Percentiles rank a stretch among this genome's conserved stretches.
phyloP scores from a whole-genome alignment of 2,797 vertebrate species.

The Champsocephalus gunnari region DNA sequence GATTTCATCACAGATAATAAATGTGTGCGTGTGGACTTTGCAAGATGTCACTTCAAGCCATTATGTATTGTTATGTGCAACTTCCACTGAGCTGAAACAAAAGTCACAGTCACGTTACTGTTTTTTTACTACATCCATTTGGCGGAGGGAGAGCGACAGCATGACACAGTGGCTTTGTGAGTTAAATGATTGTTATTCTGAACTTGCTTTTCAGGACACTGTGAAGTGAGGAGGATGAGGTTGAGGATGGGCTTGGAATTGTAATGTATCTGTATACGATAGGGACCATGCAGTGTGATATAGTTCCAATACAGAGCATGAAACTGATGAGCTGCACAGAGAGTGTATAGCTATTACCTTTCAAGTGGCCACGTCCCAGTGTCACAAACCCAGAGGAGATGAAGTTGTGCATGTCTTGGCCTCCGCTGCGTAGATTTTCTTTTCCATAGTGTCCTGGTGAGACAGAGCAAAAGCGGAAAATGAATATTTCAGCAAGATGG shows the following conservation, averaged over 20 bases:
- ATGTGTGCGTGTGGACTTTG: slow-evolving; percentile 39
- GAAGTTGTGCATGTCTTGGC: slow-evolving; percentile 96
- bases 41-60: slow-evolving; percentile 65
- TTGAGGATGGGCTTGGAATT: slow-evolving; percentile 25
- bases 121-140: slow-evolving; percentile 20
- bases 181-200: slow-evolving; percentile 26
- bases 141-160: slow-evolving; percentile 46
- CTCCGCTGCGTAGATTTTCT: slow-evolving; percentile 91
- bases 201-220: not conserved
- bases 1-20: slow-evolving; percentile 57
- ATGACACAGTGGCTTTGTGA: slow-evolving; percentile 18
- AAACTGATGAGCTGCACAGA: too few species aligned
- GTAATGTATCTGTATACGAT: too few species aligned
- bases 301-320: too few species aligned
- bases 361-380: slow-evolving; percentile 93
- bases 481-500: not conserved
- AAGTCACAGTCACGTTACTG: slow-evolving; percentile 44
- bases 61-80: slow-evolving; percentile 34
- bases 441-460: slow-evolving; percentile 90
- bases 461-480: not conserved
- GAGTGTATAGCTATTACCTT: slow-evolving; percentile 85
- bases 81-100: slow-evolving; percentile 45
- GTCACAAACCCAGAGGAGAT: slow-evolving; percentile 99
- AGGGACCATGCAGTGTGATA: too few species aligned
- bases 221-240: not conserved